These are phyloP conservation scores for Lynx canadensis DNA, from an alignment of 2,113 vertebrate species.

Conservation along the genomic window DNA sequence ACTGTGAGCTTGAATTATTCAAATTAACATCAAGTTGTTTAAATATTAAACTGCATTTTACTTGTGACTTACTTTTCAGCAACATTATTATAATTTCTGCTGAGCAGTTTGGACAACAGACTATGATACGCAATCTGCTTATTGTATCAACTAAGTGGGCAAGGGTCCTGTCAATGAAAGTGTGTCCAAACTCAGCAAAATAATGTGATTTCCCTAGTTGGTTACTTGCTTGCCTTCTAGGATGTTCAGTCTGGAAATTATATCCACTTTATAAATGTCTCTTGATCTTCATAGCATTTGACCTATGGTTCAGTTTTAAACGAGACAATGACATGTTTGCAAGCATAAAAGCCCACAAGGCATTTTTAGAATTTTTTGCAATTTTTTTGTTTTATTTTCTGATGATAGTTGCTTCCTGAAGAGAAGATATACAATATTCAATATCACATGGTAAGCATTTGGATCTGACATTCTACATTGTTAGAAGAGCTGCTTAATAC, in stretches of 20 bases:
- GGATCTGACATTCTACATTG: background rate
- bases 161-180: background rate
- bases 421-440: background rate
- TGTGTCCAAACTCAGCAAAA: background rate
- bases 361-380: constrained; percentile 57
- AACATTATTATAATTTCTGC: constrained; percentile 48
- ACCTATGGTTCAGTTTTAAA: constrained; percentile 61
- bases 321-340: background rate
- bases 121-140: background rate
- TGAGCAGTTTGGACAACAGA: background rate
- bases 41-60: constrained; percentile 57
- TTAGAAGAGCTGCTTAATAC: background rate
- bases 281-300: constrained; percentile 18
- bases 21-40: constrained; percentile 61
- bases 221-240: background rate
- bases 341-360: background rate
- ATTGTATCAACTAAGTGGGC: background rate
- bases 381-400: constrained; percentile 42
- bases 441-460: background rate
- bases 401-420: constrained; percentile 19
- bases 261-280: background rate
- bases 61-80: constrained; percentile 52
- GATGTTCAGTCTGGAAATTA: background rate
- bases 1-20: constrained; percentile 35
- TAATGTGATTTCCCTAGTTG: background rate